Evolutionary conservation across 2,113 vertebrate species (phyloP).

Genomic region (Dasypus novemcinctus): DNA sequence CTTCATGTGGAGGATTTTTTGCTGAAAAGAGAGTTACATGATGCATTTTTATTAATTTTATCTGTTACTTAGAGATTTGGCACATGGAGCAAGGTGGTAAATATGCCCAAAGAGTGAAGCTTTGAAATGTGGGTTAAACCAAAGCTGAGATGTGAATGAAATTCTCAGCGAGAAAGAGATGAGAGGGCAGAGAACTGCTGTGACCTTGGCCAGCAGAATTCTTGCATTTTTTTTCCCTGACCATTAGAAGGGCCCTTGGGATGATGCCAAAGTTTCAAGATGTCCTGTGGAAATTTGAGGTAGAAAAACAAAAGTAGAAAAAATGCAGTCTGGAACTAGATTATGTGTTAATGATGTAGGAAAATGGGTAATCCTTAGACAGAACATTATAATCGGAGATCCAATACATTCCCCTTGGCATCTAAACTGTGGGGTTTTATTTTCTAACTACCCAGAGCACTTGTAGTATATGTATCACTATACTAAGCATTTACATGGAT

Average conservation of each 20-base stretch:
- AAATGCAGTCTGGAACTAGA: neutral
- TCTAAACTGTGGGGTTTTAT: neutral
- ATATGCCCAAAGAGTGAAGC: neutral
- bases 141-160: neutral
- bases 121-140: neutral
- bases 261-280: neutral
- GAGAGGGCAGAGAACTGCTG: neutral
- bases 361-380: neutral
- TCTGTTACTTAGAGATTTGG: neutral
- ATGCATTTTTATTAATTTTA: neutral
- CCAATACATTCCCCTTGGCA: neutral
- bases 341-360: neutral
- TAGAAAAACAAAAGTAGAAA: neutral
- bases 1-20: neutral
- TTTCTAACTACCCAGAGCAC: neutral
- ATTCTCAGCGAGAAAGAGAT: neutral
- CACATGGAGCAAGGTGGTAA: neutral
- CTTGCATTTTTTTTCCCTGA: constrained; percentile 16
- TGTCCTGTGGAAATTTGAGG: neutral
- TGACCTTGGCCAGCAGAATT: neutral
- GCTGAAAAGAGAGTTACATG: neutral
- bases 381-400: neutral
- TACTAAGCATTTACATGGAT: neutral
- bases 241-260: neutral
- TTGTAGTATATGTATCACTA: too few relatives aligned